Conservation (phyloP, 2,113 vertebrate species). For the Melanostigma gelatinosum region DNA sequence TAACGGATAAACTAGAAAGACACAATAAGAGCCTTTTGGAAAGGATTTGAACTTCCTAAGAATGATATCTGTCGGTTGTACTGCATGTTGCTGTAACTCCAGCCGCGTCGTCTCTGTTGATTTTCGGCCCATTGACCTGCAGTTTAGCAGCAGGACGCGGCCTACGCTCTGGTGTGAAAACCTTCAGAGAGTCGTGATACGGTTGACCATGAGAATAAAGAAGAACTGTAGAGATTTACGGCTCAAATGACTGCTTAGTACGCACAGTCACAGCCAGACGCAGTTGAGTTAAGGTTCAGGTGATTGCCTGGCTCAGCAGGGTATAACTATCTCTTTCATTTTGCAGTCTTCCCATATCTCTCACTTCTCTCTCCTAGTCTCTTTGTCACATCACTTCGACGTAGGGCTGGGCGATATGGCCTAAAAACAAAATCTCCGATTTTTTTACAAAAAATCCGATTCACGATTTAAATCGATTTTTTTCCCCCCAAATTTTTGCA, state of each 20-base stretch:
- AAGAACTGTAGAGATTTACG: neutral
- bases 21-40: neutral
- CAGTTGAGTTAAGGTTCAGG: slow-evolving; percentile 18
- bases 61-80: neutral
- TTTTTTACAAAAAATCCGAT: too few species aligned
- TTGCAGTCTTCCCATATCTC: neutral
- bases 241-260: slow-evolving; percentile 1
- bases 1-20: neutral
- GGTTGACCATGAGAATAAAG: slow-evolving; percentile 5
- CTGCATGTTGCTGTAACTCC: neutral
- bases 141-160: slow-evolving; percentile 20
- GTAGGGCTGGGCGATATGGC: too few species aligned
- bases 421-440: too few species aligned
- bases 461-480: too few species aligned
- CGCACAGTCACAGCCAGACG: neutral
- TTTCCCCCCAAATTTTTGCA: too few species aligned
- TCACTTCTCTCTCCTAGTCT: neutral
- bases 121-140: slow-evolving; percentile 13
- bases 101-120: neutral
- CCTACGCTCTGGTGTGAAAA: slow-evolving; percentile 14
- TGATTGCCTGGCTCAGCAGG: slow-evolving; percentile 7
- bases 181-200: neutral
- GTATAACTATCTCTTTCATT: slow-evolving; percentile 6
- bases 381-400: neutral
- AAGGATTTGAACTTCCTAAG: neutral